Conservation (phyloP, 1,140 invertebrate species). For the Drosophila sp. region DNA sequence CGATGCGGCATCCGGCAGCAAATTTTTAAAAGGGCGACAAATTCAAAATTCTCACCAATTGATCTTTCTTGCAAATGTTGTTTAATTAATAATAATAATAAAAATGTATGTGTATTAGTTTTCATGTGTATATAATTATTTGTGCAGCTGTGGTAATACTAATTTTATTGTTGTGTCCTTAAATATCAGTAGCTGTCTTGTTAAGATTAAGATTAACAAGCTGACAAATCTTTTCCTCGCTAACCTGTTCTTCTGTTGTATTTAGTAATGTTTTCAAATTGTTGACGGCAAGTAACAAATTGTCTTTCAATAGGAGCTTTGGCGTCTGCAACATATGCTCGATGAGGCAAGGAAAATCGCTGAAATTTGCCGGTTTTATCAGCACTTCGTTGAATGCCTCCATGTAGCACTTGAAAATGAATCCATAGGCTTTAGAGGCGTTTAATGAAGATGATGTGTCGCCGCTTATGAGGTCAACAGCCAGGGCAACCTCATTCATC, state of each 20-base stretch:
- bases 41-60: neutral
- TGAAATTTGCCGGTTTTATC: neutral
- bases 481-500: neutral
- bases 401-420: slow-evolving; percentile 36
- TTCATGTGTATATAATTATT: too few species aligned
- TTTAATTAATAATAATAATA: too few species aligned
- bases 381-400: neutral
- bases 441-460: neutral
- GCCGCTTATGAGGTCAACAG: neutral
- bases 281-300: neutral
- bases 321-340: slow-evolving; percentile 22
- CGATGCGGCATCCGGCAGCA: neutral
- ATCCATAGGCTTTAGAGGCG: slow-evolving; percentile 16
- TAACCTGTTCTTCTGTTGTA: neutral
- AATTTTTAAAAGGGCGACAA: neutral
- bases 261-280: slow-evolving; percentile 19
- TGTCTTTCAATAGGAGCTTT: neutral
- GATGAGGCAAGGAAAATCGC: slow-evolving; percentile 11
- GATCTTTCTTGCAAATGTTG: too few species aligned
- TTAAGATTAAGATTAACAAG: neutral
- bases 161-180: too few species aligned
- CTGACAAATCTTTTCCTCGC: neutral
- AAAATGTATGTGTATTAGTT: too few species aligned
- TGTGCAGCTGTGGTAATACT: too few species aligned
- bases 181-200: too few species aligned